phyloP scores from a whole-genome alignment of 2,888 invertebrate species.

The Lobophora halterata region DNA sequence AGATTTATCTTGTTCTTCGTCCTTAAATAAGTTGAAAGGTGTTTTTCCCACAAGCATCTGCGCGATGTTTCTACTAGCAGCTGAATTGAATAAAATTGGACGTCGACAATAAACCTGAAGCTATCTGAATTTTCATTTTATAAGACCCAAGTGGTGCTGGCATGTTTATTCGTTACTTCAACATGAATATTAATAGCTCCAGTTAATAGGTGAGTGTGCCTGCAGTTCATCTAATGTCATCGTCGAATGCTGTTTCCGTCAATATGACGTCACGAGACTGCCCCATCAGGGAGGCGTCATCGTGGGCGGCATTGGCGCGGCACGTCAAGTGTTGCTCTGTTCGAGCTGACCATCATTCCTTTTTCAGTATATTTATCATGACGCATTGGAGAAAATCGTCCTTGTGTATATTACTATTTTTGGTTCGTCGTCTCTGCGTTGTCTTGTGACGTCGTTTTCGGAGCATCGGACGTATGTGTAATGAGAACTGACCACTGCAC shows the following conservation, averaged over 20 bases:
- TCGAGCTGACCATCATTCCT: slow-evolving; percentile 47
- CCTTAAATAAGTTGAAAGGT: too few species aligned
- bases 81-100: too few species aligned
- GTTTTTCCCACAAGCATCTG: too few species aligned
- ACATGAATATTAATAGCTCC: slow-evolving; percentile 6
- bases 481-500: slow-evolving; percentile 22
- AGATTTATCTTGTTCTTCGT: too few species aligned
- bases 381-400: slow-evolving; percentile 53
- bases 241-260: slow-evolving; percentile 41
- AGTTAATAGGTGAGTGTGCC: slow-evolving; percentile 24
- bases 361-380: slow-evolving; percentile 53
- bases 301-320: slow-evolving; percentile 44
- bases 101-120: too few species aligned
- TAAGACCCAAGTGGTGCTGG: slow-evolving; percentile 3
- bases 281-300: slow-evolving; percentile 35
- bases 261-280: slow-evolving; percentile 37
- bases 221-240: slow-evolving; percentile 41
- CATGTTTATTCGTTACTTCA: slow-evolving; percentile 10
- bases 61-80: too few species aligned
- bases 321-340: slow-evolving; percentile 49
- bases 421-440: slow-evolving; percentile 39
- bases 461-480: slow-evolving; percentile 13
- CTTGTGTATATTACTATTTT: slow-evolving; percentile 60
- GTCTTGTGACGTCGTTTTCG: slow-evolving; percentile 30
- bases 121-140: not conserved